Percentiles rank a stretch among this genome's conserved stretches.
Conservation (phyloP, 2,888 invertebrate species). For the Iphiclides podalirius region DNA sequence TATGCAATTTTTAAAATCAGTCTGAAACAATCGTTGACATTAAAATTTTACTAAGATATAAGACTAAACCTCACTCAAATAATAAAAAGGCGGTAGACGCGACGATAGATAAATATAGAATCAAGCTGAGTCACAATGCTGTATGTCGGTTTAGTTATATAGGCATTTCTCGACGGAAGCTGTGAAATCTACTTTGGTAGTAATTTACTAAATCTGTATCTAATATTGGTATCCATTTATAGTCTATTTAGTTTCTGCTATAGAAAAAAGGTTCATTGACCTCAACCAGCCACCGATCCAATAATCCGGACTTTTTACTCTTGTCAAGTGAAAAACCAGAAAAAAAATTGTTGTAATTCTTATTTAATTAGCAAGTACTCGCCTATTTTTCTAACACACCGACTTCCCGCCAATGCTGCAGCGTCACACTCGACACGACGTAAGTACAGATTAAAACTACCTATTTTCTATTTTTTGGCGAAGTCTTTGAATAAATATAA, state of each 20-base stretch:
- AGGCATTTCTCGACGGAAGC: slow-evolving; percentile 19
- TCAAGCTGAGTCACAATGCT: slow-evolving; percentile 37
- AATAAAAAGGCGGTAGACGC: slow-evolving; percentile 33
- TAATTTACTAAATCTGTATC: slow-evolving; percentile 14
- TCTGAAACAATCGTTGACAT: background rate
- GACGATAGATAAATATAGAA: slow-evolving; percentile 34
- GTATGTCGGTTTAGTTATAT: slow-evolving; percentile 30
- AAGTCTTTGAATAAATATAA: slow-evolving; percentile 32
- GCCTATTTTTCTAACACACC: background rate
- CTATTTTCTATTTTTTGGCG: too few relatives aligned
- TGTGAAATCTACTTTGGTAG: slow-evolving; percentile 16
- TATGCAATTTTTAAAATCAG: background rate
- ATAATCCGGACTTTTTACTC: too few relatives aligned
- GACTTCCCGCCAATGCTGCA: too few relatives aligned
- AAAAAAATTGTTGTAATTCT: too few relatives aligned
- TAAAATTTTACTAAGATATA: slow-evolving; percentile 4
- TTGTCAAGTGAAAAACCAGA: too few relatives aligned
- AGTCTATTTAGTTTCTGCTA: background rate
- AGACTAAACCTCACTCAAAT: slow-evolving; percentile 9
- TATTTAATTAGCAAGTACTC: too few relatives aligned
- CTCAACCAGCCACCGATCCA: background rate
- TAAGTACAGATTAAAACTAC: too few relatives aligned
- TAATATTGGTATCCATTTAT: slow-evolving; percentile 15
- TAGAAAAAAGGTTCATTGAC: slow-evolving; percentile 9
- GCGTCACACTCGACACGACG: too few relatives aligned